phyloP scores from a whole-genome alignment of 1,140 invertebrate species.

The Drosophila nigrodunni region DNA sequence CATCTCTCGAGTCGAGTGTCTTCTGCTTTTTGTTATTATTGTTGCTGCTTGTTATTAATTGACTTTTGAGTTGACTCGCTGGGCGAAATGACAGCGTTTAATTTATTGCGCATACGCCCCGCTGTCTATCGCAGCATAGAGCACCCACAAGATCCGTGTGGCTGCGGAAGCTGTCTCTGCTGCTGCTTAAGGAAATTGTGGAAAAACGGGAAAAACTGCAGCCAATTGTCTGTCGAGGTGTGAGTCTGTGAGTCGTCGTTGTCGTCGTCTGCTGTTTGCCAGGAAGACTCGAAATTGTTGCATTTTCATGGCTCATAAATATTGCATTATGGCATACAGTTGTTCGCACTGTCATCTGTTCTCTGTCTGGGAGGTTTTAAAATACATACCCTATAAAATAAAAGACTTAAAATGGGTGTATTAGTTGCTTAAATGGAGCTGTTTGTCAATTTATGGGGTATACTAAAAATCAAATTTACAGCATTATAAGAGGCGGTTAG shows the following conservation, averaged over 20 bases:
- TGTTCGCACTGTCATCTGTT: conserved; percentile 27
- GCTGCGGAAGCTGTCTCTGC: conserved; percentile 49
- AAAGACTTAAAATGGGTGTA: no score
- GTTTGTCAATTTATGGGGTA: no score
- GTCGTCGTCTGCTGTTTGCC: conserved; percentile 3
- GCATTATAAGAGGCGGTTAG: not conserved
- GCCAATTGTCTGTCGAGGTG: conserved; percentile 31
- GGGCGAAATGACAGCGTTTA: conserved; percentile 72
- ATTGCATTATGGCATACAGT: conserved; percentile 47
- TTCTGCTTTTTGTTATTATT: conserved; percentile 22
- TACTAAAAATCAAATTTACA: no score
- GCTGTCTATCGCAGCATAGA: conserved; percentile 41
- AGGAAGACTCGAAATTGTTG: conserved; percentile 43
- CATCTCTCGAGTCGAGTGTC: conserved; percentile 48
- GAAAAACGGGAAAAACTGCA: conserved; percentile 33
- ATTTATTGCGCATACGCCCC: conserved; percentile 78
- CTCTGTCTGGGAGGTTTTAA: not conserved
- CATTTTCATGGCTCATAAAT: conserved; percentile 79
- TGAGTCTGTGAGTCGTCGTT: conserved; percentile 3
- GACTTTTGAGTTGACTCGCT: conserved; percentile 80
- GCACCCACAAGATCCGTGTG: conserved; percentile 58
- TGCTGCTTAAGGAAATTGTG: conserved; percentile 66
- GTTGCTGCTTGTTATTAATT: conserved; percentile 72
- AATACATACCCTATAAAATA: conserved; percentile 12
- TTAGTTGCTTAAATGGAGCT: no score